A percentile compares a stretch with the other conserved stretches of the same genome.
These are phyloP conservation scores for Megaptera novaeangliae DNA, from an alignment of 2,113 vertebrate species.

Conservation along the genomic window DNA sequence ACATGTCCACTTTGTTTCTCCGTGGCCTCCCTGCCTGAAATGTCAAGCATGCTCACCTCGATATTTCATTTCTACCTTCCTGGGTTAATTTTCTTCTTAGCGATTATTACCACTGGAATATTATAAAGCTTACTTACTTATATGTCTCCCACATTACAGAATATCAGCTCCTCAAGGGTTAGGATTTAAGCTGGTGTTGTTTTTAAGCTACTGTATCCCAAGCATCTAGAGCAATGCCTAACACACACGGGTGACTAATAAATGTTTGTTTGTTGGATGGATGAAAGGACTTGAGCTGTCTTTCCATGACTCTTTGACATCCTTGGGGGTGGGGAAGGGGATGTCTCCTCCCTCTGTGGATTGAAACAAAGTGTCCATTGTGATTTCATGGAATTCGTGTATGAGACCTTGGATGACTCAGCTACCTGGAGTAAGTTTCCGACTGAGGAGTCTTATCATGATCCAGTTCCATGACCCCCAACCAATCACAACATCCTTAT, in stretches of 20 bases:
- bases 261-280: neutral
- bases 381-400: neutral
- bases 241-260: neutral
- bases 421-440: neutral
- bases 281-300: neutral
- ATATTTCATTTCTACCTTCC: neutral
- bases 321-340: neutral
- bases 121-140: neutral
- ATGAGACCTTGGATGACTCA: neutral
- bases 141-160: neutral
- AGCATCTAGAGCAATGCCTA: neutral
- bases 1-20: neutral
- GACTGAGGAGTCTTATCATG: neutral
- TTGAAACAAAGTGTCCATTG: neutral
- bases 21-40: neutral
- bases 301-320: neutral
- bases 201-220: neutral
- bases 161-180: neutral
- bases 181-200: neutral
- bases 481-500: neutral
- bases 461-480: neutral
- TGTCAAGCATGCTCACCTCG: neutral
- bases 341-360: neutral
- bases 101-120: neutral
- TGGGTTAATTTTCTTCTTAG: neutral